Percentiles rank a stretch among this genome's conserved stretches.
phyloP scores from a whole-genome alignment of 2,113 vertebrate species.

The Taurulus bubalis region DNA sequence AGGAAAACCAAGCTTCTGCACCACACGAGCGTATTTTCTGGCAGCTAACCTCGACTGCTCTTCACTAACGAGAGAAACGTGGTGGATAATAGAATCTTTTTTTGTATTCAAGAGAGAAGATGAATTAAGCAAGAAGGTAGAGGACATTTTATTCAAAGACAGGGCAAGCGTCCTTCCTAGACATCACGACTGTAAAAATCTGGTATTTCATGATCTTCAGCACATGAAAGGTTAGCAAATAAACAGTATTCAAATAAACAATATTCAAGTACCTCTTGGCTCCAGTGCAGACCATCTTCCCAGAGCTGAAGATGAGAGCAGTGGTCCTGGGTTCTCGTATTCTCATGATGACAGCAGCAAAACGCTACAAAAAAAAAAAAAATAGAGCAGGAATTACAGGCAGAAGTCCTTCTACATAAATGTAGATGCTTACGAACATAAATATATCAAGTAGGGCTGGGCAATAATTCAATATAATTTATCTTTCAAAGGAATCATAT shows the following conservation, averaged over 20 bases:
- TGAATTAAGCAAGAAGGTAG: neutral
- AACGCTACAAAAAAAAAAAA: conserved; percentile 88
- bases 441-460: neutral
- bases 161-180: neutral
- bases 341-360: conserved; percentile 99
- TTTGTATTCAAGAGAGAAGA: neutral
- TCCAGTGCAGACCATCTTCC: conserved; percentile 99
- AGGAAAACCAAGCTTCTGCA: conserved; percentile 98
- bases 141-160: neutral
- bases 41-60: conserved; percentile 97
- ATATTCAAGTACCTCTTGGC: conserved; percentile 92
- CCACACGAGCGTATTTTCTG: conserved; percentile 97
- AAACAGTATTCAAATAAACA: conserved; percentile 6
- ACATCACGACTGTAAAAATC: no score
- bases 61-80: conserved; percentile 84
- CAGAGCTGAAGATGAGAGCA: conserved; percentile 98
- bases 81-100: neutral
- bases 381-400: neutral
- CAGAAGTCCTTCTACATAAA: neutral
- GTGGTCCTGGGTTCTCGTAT: conserved; percentile 99
- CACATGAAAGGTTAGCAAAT: neutral
- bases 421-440: neutral
- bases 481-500: neutral
- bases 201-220: neutral
- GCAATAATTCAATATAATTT: neutral